phyloP scores from a whole-genome alignment of 2,113 vertebrate genomes.

The Hylia prasina region DNA sequence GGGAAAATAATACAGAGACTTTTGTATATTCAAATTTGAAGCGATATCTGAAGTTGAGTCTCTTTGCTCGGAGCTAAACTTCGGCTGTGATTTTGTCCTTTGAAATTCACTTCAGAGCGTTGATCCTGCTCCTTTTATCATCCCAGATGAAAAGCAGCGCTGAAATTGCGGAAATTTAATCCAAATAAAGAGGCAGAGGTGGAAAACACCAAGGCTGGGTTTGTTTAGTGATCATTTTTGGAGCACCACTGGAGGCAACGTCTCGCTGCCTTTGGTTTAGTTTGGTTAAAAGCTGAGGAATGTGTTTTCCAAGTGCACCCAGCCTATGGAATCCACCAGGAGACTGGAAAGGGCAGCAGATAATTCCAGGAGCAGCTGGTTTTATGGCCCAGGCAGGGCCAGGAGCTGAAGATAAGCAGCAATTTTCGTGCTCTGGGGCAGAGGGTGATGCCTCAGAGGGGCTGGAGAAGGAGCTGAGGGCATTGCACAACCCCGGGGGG shows the following conservation, averaged over 20 bases:
- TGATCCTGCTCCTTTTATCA: not conserved
- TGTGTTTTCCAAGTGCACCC: not conserved
- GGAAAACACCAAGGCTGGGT: not conserved
- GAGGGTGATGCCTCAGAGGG: not conserved
- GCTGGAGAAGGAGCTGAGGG: not conserved
- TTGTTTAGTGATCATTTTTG: not conserved
- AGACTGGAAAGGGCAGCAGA: not conserved
- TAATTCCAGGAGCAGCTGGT: not conserved
- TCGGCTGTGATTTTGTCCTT: not conserved
- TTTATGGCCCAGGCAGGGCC: not conserved
- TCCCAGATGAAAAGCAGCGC: not conserved
- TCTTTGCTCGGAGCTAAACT: not conserved
- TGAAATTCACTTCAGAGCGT: not conserved
- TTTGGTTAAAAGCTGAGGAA: not conserved
- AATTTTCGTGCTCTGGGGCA: not conserved
- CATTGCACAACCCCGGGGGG: not conserved
- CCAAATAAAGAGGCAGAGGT: not conserved
- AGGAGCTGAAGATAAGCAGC: not conserved
- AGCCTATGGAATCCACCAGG: not conserved
- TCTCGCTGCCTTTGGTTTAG: fast-evolving
- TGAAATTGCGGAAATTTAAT: not conserved
- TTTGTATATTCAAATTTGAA: not conserved
- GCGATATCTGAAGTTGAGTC: not conserved
- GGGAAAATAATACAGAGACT: fast-evolving
- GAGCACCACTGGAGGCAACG: fast-evolving